These are phyloP conservation scores for Candoia aspera DNA, from an alignment of 2,113 vertebrate species.

Conservation along the genomic window DNA sequence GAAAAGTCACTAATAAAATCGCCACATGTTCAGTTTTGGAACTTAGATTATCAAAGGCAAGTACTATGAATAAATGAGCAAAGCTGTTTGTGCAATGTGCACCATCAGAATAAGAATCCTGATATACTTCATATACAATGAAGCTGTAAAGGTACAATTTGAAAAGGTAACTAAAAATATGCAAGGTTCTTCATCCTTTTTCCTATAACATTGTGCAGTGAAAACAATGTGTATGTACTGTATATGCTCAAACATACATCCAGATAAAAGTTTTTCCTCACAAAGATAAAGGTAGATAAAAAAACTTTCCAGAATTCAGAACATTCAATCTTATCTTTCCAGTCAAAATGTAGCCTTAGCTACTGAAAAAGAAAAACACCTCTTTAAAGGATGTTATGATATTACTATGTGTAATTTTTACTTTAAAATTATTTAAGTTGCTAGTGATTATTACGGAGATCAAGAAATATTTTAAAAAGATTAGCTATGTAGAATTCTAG, in stretches of 20 bases:
- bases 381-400: neutral
- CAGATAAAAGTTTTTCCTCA: neutral
- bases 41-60: neutral
- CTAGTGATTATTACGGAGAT: neutral
- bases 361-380: neutral
- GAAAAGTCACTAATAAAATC: constrained; percentile 18
- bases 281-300: neutral
- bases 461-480: neutral
- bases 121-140: neutral
- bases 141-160: neutral
- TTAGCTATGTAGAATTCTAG: neutral
- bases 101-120: neutral
- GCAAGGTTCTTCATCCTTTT: neutral
- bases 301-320: neutral
- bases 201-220: no score
- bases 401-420: neutral
- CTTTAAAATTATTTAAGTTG: neutral
- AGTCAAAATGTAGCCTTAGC: neutral
- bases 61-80: neutral
- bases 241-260: neutral
- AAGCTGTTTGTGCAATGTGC: neutral
- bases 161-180: neutral
- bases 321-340: neutral
- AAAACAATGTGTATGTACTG: neutral
- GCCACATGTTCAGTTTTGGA: neutral